Evolutionary conservation across 2,113 vertebrate genomes (phyloP), one percentile per base, ranked within the genome.

Genomic region (Calonectris borealis): DNA sequence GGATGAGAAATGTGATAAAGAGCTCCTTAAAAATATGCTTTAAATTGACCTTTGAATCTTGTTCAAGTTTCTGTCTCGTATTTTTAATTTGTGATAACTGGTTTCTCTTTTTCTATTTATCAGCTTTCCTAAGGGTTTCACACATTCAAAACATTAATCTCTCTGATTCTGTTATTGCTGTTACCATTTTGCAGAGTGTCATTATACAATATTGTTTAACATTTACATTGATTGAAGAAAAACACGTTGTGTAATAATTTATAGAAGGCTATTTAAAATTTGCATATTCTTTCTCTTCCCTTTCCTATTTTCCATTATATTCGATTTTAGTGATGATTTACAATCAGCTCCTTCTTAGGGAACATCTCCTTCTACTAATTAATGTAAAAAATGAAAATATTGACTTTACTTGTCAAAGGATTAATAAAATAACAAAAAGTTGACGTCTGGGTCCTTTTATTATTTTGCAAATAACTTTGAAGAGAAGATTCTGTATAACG

Each of bases 11-110:
- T 83, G 80, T 79, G 90, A 80, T 82, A 79, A 92, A 83, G n/a
- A 88, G 10, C 21, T 86, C 20, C 79, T 86, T 90, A 78, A 95
- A 97, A 97, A 94, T 83, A 91, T 83, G 88, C 58, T 95, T 87
- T 78, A 87, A 84, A 86, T 73, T 88, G 84, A 94, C 85, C 89
- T 94, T 87, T 84, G 85, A 92, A 88, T 88, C 49, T 89, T 93
- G 82, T 90, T 94, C 83, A 87, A 92, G 22, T 87, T 94, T 90
- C 79, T 93, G 62, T 72, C 88, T 91, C 90, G 73, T 91, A 88
- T 94, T 91, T 95, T 72, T 68, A 69, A 95, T 93, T 92, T 42
- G 69, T 87, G 71, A 76, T 90, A 86, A 89, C 65, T 90, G 46
- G 83, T 97, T 96, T 72, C 34, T 84, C 55, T 40, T 90, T 84